phyloP scores from a whole-genome alignment of 2,113 vertebrate species.

The Lynx canadensis region DNA sequence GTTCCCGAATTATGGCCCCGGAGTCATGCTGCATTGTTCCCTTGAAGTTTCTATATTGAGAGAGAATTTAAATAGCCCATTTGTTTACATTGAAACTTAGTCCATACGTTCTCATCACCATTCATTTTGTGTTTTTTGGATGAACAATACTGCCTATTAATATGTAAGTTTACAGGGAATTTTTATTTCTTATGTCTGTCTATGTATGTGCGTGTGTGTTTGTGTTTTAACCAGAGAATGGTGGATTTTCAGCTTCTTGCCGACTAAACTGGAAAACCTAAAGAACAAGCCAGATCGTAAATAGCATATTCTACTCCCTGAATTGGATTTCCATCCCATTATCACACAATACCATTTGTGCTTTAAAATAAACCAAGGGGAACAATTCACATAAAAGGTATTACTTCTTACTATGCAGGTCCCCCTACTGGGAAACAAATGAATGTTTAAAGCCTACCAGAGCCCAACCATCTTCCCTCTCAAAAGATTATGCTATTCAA shows the following conservation, averaged over 20 bases:
- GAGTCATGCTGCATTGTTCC: background rate
- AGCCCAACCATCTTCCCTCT: background rate
- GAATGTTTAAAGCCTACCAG: background rate
- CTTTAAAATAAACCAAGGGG: slow-evolving; percentile 52
- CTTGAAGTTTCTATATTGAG: slow-evolving; percentile 14
- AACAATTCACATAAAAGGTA: background rate
- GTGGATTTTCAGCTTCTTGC: background rate
- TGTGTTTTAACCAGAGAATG: background rate
- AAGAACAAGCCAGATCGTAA: slow-evolving; percentile 43
- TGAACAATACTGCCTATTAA: background rate
- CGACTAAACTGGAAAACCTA: background rate
- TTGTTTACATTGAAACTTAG: background rate
- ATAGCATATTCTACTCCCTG: background rate
- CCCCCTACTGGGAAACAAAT: background rate
- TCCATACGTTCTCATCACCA: background rate
- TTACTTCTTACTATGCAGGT: background rate
- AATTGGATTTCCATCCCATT: background rate
- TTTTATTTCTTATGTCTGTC: background rate
- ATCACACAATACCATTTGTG: background rate
- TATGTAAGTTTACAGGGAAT: background rate
- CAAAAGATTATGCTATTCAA: background rate
- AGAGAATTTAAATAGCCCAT: slow-evolving; percentile 31
- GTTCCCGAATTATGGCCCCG: background rate
- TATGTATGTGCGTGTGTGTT: background rate
- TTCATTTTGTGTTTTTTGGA: slow-evolving; percentile 27